These are phyloP conservation scores for Nipponacmea schrenckii DNA, from an alignment of 2,888 invertebrate species.

Conservation along the genomic window DNA sequence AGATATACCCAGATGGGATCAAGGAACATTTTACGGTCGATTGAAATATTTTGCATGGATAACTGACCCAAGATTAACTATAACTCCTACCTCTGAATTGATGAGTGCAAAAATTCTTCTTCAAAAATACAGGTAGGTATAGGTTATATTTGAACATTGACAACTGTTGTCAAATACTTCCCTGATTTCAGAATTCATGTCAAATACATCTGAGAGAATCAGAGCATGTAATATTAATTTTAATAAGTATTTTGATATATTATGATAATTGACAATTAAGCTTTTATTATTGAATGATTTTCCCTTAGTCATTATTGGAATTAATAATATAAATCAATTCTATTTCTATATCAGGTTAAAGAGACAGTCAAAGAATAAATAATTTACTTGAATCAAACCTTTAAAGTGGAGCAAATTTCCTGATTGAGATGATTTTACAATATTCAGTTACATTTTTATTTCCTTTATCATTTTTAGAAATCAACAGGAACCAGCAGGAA, in stretches of 20 bases:
- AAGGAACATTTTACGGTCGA: conserved; percentile 87
- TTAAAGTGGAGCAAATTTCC: no score
- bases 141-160: not conserved
- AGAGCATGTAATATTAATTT: not conserved
- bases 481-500: conserved; percentile 67
- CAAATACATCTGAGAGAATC: not conserved
- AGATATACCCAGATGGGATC: conserved; percentile 89
- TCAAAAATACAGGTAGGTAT: conserved; percentile 75
- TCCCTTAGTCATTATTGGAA: no score
- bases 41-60: conserved; percentile 89
- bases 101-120: conserved; percentile 79
- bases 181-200: not conserved
- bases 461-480: conserved; percentile 23
- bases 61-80: conserved; percentile 91
- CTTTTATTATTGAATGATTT: no score
- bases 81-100: conserved; percentile 73
- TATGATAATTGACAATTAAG: not conserved
- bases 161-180: not conserved
- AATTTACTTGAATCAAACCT: no score
- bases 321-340: no score
- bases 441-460: not conserved
- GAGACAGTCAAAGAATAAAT: no score
- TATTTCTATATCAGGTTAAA: no score
- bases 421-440: no score
- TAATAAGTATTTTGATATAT: not conserved